Evolutionary conservation across 2,113 vertebrate species (phyloP).

Genomic region (Dendropsophus ebraccatus): DNA sequence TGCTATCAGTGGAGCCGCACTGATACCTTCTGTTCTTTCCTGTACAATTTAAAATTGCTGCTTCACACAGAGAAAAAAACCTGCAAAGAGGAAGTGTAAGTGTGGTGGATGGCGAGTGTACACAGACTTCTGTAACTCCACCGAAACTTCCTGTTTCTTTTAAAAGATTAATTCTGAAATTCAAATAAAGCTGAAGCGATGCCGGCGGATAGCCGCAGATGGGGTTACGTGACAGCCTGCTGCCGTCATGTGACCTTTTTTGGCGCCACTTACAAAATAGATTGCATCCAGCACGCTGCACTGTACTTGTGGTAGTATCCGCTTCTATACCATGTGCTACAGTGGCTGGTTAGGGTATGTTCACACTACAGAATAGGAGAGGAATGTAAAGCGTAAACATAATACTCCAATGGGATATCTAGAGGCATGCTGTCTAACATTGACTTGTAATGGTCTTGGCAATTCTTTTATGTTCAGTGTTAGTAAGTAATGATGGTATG

Average conservation of each 20-base stretch:
- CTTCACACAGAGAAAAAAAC: slow-evolving; percentile 41
- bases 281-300: not conserved
- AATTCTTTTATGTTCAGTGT: not conserved
- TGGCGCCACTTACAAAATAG: slow-evolving; percentile 54
- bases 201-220: slow-evolving; percentile 13
- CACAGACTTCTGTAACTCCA: slow-evolving; percentile 26
- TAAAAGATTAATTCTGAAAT: slow-evolving; percentile 57
- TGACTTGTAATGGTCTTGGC: not conserved
- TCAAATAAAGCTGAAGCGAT: slow-evolving; percentile 57
- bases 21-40: slow-evolving; percentile 1
- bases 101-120: slow-evolving; percentile 30
- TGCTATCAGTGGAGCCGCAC: not conserved
- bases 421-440: too few species aligned
- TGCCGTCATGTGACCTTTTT: slow-evolving; percentile 19
- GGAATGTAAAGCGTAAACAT: too few species aligned
- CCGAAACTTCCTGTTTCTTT: slow-evolving; percentile 58
- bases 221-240: slow-evolving; percentile 42
- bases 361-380: too few species aligned
- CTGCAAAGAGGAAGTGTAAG: slow-evolving; percentile 48
- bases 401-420: too few species aligned
- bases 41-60: slow-evolving; percentile 53
- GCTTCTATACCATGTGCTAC: not conserved
- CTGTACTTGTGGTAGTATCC: not conserved
- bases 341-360: not conserved
- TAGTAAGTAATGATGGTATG: too few species aligned